Evolutionary conservation across 2,113 vertebrate species (phyloP), one percentile per base, ranked within the genome.

Genomic region (Spheniscus mendiculus): DNA sequence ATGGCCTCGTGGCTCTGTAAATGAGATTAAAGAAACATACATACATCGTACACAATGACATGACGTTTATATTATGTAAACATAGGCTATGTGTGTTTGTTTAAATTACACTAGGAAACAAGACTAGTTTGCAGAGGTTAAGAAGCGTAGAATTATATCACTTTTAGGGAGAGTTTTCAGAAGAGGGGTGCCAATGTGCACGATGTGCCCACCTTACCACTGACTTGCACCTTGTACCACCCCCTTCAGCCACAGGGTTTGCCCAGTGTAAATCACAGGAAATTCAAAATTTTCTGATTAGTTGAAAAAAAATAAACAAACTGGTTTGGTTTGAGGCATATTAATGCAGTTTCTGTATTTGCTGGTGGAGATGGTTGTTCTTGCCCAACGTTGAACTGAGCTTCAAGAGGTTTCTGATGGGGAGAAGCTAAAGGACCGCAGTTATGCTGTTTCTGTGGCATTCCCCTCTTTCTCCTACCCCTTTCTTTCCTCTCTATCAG

Each of bases 271-370:
- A 86, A 32, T 40, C 30, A 65, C 11, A 50, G 32, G 15, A 84
- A 15, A 12, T 50, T 42, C 15, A n/a, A 5, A 82, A 76, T 22
- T n/a, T 85, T 58, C 30, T 26, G 21, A 9, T 65, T 30, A 34
- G 44, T 17, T n/a, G 6, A 7, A 55, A 87, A 55, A 87, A 90
- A 58, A 20, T 14, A 84, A 80, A 36, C 18, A 85, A 94, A 83
- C 58, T 89, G 42, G n/a, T 82, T 97, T 94, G 58, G 50, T 96
- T n/a, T 87, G 50, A 78, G n/a, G 72, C 44, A 81, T 6, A 6
- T 36, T 47, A 59, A 20, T 58, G 19, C 21, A 53, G 10, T 58
- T 62, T 34, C 47, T 67, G 0, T 50, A 58, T 87, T 49, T 91
- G 9, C 44, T 84, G 23, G 12, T 25, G 69, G 69, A 82, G 30